Evolutionary conservation across 2,888 invertebrate genomes (phyloP), one percentile per base, ranked within the genome.

Genomic region (Anodontia alba): DNA sequence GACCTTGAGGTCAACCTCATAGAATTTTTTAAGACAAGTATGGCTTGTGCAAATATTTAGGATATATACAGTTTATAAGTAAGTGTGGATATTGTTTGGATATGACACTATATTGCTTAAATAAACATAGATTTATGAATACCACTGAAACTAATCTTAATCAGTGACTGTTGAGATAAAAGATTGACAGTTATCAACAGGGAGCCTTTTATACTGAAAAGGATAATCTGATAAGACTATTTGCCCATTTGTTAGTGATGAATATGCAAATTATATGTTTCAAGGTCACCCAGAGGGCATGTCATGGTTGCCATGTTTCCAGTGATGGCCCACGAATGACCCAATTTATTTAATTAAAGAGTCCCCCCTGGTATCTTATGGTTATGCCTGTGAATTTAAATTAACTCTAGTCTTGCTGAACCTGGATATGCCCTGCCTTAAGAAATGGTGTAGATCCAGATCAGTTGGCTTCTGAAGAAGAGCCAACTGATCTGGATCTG

Each of bases 141-240:
- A 62, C 62, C 62, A 62, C 5, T 17, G 33, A 33, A 62, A 33
- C 62, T 62, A 62, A 62, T 62, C 62, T 62, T 33, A 15, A 62
- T 62, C 33, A 15, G 15, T 62, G 62, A 62, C 62, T 2, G 33
- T 62, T 62, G 10, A 62, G 62, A 62, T 62, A 62, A 62, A 62
- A 31, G 7, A 26, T 62, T 62, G 62, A 62, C 62, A 62, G 29
- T 33, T 33, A 62, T 62, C 33, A 20, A 17, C 12, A 7, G 62
- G 62, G 31, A 29, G 62, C 33, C 33, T 62, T 62, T 62, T 33
- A 31, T 62, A 31, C 33, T 33, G 5, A 33, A 26, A 57, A 57
- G 57, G 57, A n/a, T 57, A 57, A 57, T 33, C 12, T 33, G 62
- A 62, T 62, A 62, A 20, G 17, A 33, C 31, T 62, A 26, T 54